These are phyloP conservation scores for Idaea biselata DNA, from an alignment of 2,888 invertebrate species.

Conservation along the genomic window DNA sequence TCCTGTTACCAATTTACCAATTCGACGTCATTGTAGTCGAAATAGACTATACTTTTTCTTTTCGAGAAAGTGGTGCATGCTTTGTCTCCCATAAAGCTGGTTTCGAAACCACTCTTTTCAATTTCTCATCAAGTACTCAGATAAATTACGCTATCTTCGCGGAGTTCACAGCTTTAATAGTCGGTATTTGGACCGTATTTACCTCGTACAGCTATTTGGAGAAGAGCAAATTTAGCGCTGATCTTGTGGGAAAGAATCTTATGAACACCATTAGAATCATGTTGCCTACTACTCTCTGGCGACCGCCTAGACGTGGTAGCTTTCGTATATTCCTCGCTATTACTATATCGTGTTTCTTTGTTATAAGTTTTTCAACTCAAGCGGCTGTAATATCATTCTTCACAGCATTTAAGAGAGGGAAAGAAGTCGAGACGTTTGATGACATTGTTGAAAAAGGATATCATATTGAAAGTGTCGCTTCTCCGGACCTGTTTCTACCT, in stretches of 20 bases:
- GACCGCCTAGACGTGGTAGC: constrained; percentile 48
- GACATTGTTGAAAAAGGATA: constrained; percentile 67
- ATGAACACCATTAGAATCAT: constrained; percentile 58
- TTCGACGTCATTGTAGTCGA: constrained; percentile 60
- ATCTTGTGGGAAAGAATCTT: constrained; percentile 65
- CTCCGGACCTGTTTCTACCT: constrained; percentile 67
- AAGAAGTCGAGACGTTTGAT: constrained; percentile 67
- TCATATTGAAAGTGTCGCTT: constrained; percentile 62
- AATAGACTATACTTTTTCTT: constrained; percentile 55
- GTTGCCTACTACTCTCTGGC: constrained; percentile 51
- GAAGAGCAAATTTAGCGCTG: constrained; percentile 37
- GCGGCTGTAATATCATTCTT: constrained; percentile 70
- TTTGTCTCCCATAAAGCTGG: constrained; percentile 58
- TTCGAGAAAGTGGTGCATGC: constrained; percentile 66
- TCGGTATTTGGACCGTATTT: constrained; percentile 61
- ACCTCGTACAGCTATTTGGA: constrained; percentile 50
- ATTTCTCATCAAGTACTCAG: constrained; percentile 42
- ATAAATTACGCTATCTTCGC: constrained; percentile 37
- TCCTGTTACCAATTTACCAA: constrained; percentile 60
- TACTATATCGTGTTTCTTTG: constrained; percentile 65
- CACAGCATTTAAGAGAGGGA: constrained; percentile 62
- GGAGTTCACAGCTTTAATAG: constrained; percentile 45
- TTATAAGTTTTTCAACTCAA: constrained; percentile 66
- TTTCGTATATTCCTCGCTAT: constrained; percentile 61
- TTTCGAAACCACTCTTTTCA: constrained; percentile 59